These are phyloP conservation scores for Noctua fimbriata DNA, from an alignment of 2,888 invertebrate genomes.

Conservation along the genomic window DNA sequence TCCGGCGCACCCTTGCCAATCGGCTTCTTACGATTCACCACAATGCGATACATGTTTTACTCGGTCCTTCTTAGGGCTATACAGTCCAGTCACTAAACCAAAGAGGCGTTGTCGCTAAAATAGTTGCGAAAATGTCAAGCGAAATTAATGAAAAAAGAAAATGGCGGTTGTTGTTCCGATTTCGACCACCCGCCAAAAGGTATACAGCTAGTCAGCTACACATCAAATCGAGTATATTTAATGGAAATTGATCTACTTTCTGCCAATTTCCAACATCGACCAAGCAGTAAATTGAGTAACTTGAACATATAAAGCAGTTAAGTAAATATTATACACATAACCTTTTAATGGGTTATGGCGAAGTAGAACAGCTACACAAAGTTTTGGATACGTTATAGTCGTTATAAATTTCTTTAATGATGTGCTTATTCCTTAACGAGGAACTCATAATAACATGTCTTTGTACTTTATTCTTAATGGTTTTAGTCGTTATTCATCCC, in stretches of 20 bases:
- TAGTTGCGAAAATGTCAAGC: no score
- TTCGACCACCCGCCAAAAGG: no score
- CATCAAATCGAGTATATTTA: no score
- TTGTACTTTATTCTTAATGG: slow-evolving; percentile 20
- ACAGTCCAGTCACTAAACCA: no score
- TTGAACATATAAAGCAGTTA: not conserved
- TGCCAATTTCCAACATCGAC: not conserved
- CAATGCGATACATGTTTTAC: no score
- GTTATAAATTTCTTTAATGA: slow-evolving; percentile 43
- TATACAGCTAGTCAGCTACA: no score
- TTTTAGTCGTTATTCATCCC: slow-evolving; percentile 4
- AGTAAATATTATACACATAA: slow-evolving; percentile 1
- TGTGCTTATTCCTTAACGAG: slow-evolving; percentile 42
- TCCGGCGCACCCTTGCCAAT: no score
- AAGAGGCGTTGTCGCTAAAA: no score
- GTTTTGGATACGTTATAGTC: slow-evolving; percentile 7
- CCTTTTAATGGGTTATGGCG: not conserved
- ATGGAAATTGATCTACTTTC: not conserved
- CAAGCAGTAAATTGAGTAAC: not conserved
- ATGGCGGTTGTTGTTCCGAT: no score
- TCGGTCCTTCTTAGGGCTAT: no score
- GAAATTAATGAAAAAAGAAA: no score
- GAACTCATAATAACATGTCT: slow-evolving; percentile 30
- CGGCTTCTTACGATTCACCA: no score
- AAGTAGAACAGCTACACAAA: not conserved